Percentiles rank a stretch among this genome's conserved stretches.
phyloP scores from a whole-genome alignment of 2,797 vertebrate species.

The Denticeps clupeoides region DNA sequence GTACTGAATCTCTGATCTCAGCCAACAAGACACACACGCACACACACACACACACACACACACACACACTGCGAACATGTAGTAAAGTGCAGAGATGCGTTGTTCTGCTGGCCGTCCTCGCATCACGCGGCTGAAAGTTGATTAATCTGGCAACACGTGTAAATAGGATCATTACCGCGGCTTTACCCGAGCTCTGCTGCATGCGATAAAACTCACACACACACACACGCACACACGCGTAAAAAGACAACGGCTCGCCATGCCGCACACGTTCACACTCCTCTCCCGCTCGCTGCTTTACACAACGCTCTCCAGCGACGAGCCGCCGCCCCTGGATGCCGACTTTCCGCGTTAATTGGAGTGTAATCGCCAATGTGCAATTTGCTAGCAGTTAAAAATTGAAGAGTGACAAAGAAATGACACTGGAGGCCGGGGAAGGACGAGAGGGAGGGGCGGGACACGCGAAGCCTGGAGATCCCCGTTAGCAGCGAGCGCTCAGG shows the following conservation, averaged over 20 bases:
- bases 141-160: conserved; percentile 59
- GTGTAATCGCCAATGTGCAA: conserved; percentile 47
- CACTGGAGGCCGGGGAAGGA: conserved; percentile 20
- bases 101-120: too few relatives aligned
- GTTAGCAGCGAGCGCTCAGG: too few relatives aligned
- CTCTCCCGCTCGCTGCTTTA: too few relatives aligned
- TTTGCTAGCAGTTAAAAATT: conserved; percentile 49
- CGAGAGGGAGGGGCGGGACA: conserved; percentile 12
- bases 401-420: conserved; percentile 43
- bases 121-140: conserved; percentile 57
- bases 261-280: conserved; percentile 23
- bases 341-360: conserved; percentile 49
- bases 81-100: too few relatives aligned
- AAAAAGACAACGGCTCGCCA: conserved; percentile 17
- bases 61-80: too few relatives aligned
- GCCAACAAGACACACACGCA: neutral
- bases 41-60: neutral
- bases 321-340: too few relatives aligned
- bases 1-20: too few relatives aligned
- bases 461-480: too few relatives aligned
- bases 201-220: conserved; percentile 44
- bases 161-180: conserved; percentile 61
- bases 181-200: conserved; percentile 48
- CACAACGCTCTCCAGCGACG: too few relatives aligned
- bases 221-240: conserved; percentile 25